Percentiles rank a stretch among this genome's conserved stretches.
Evolutionary conservation across 2,113 vertebrate species (phyloP).

Genomic region (Lynx canadensis): DNA sequence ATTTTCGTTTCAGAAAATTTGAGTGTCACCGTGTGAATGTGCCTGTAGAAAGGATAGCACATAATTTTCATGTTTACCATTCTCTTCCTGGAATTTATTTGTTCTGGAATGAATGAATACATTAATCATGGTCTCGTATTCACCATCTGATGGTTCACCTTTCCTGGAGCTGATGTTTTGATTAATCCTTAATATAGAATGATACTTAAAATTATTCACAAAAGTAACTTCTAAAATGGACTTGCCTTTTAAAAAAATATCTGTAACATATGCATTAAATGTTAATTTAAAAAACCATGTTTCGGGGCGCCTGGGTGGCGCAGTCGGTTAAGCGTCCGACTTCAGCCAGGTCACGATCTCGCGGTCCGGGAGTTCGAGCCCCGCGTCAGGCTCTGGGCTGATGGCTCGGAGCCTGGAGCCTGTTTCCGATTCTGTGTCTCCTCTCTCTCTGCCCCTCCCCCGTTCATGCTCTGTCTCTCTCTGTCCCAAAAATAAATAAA

Average conservation of each 20-base stretch:
- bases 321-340: too few species aligned
- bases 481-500: too few species aligned
- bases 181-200: background rate
- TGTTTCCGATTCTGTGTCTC: too few species aligned
- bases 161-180: background rate
- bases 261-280: background rate
- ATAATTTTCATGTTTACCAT: background rate
- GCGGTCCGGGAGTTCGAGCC: too few species aligned
- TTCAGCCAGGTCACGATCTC: too few species aligned
- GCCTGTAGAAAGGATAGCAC: background rate
- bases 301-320: too few species aligned
- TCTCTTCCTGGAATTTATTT: background rate
- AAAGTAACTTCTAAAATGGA: background rate
- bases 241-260: background rate
- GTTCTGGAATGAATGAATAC: background rate
- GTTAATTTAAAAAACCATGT: background rate
- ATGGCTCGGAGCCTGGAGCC: too few species aligned
- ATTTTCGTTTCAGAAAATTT: background rate
- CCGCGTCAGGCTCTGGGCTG: too few species aligned
- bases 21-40: background rate
- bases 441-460: too few species aligned
- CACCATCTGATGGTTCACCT: background rate
- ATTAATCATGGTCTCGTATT: background rate
- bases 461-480: too few species aligned
- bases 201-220: background rate